Conservation (phyloP, 2,888 invertebrate species). For the Agrochola lota region DNA sequence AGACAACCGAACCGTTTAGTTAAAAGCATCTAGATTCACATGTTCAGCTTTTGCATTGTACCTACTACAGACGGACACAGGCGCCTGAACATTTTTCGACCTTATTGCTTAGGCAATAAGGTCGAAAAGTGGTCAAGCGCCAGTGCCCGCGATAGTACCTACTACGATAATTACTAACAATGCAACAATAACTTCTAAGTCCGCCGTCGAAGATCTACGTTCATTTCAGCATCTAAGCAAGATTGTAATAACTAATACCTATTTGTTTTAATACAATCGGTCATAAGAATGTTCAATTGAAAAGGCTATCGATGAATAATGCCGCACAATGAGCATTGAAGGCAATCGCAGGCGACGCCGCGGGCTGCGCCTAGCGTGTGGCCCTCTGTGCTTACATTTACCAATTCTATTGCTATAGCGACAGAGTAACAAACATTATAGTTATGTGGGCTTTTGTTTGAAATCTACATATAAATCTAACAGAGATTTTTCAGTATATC, state of each 20-base stretch:
- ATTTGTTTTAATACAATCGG: constrained; percentile 75
- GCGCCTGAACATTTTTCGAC: no score
- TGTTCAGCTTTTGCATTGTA: neutral
- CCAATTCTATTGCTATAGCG: constrained; percentile 60
- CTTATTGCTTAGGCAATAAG: no score
- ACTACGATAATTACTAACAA: constrained; percentile 37
- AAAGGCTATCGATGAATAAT: constrained; percentile 81
- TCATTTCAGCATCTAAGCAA: constrained; percentile 51
- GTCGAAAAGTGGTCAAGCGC: no score
- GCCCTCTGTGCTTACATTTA: constrained; percentile 70
- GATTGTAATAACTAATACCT: constrained; percentile 58
- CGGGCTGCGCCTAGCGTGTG: constrained; percentile 75
- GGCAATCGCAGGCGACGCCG: constrained; percentile 72
- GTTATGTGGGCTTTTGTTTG: neutral
- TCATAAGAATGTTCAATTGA: constrained; percentile 78
- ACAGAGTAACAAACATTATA: constrained; percentile 52
- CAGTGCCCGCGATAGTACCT: neutral
- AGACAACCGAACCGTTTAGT: neutral
- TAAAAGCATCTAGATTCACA: neutral
- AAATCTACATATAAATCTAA: neutral
- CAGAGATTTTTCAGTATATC: neutral
- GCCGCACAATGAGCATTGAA: constrained; percentile 83
- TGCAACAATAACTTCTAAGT: constrained; percentile 30
- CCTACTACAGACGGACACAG: no score
- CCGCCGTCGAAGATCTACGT: constrained; percentile 22